Evolutionary conservation across 2,888 invertebrate genomes (phyloP).

Genomic region (Corbicula japonica): DNA sequence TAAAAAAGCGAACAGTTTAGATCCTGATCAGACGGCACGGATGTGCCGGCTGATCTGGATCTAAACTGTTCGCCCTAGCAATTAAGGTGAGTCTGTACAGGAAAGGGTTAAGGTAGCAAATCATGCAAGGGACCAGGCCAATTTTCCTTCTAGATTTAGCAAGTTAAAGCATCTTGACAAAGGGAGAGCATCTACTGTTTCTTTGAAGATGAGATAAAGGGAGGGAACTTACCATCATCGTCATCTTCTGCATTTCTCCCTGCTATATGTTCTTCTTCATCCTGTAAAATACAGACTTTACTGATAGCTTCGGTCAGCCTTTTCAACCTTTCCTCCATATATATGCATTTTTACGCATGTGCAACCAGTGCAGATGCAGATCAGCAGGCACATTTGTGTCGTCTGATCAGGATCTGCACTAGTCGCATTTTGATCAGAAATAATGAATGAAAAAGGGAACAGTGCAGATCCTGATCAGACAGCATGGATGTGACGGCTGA

Average conservation of each 20-base stretch:
- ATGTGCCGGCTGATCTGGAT: background rate
- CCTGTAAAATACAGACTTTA: background rate
- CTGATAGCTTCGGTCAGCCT: too few species aligned
- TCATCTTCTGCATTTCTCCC: conserved; percentile 5
- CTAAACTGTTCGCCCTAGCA: background rate
- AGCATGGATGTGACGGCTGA: too few species aligned
- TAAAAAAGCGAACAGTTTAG: too few species aligned
- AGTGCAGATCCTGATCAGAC: too few species aligned
- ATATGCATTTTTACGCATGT: too few species aligned
- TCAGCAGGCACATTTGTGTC: too few species aligned
- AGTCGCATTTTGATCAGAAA: too few species aligned
- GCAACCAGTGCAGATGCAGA: too few species aligned
- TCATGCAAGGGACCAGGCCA: background rate
- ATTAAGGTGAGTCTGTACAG: background rate
- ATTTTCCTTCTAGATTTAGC: background rate
- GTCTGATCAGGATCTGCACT: too few species aligned
- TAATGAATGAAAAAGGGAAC: too few species aligned
- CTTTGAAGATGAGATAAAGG: background rate
- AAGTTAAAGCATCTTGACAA: background rate
- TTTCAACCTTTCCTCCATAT: too few species aligned
- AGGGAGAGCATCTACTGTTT: background rate
- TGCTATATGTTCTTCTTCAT: background rate
- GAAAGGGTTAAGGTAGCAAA: background rate
- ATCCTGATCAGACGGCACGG: too few species aligned
- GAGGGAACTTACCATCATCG: conserved; percentile 9